Percentiles rank a stretch among this genome's conserved stretches.
These are phyloP conservation scores for Pseudochaenichthys georgianus DNA, from an alignment of 2,797 vertebrate genomes.

Conservation along the genomic window DNA sequence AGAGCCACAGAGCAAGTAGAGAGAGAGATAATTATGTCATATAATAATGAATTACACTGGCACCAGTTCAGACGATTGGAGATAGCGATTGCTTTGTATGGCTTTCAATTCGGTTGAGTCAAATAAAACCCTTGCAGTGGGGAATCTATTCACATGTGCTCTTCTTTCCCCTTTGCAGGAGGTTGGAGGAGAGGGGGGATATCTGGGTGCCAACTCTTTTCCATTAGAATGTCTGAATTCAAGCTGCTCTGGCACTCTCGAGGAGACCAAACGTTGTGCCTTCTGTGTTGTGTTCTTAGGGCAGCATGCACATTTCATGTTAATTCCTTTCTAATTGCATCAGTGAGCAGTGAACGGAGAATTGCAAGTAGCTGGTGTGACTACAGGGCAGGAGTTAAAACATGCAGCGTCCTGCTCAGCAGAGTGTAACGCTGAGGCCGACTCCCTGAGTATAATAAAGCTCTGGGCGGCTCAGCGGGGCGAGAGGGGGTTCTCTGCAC, in stretches of 20 bases:
- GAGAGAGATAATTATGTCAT: constrained; percentile 67
- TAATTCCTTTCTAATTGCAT: constrained; percentile 79
- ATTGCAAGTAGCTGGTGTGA: constrained; percentile 51
- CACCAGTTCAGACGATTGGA: constrained; percentile 51
- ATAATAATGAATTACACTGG: constrained; percentile 64
- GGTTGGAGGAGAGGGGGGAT: constrained; percentile 30
- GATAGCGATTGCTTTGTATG: constrained; percentile 56
- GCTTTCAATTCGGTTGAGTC: constrained; percentile 62
- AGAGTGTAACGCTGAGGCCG: constrained; percentile 42
- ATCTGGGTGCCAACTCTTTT: constrained; percentile 50
- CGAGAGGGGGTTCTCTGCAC: constrained; percentile 1
- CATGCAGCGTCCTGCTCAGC: constrained; percentile 48
- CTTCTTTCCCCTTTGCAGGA: constrained; percentile 41
- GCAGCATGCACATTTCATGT: constrained; percentile 42
- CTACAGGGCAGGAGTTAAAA: constrained; percentile 55
- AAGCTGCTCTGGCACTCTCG: constrained; percentile 43
- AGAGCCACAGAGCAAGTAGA: constrained; percentile 42
- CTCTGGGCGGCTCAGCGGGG: constrained; percentile 41
- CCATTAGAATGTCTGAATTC: constrained; percentile 56
- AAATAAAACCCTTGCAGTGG: constrained; percentile 50
- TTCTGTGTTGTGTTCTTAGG: constrained; percentile 27
- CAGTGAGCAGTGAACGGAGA: constrained; percentile 62
- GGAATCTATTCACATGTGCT: constrained; percentile 64
- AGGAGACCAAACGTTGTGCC: constrained; percentile 46
- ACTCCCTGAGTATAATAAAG: constrained; percentile 62